Evolutionary conservation across 2,113 vertebrate species (phyloP).

Genomic region (Rhizomys pruinosus): DNA sequence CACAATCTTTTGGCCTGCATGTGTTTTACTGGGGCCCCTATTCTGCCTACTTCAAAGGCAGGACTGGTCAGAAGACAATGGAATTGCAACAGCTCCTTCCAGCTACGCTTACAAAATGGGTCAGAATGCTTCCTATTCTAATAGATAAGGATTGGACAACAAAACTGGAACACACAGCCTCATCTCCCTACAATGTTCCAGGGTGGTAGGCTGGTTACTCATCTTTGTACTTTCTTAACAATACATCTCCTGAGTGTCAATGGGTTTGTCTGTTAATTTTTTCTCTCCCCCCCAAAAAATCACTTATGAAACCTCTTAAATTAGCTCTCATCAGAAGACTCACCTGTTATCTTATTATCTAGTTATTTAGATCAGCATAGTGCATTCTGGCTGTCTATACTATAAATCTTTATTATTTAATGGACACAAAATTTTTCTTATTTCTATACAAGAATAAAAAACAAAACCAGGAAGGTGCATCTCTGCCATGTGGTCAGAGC

Average conservation of each 20-base stretch:
- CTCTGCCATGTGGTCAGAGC: constrained; percentile 48
- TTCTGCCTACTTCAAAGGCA: not conserved
- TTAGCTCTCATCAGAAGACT: not conserved
- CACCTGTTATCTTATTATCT: not conserved
- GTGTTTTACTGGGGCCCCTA: not conserved
- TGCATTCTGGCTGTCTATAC: not conserved
- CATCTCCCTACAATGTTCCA: not conserved
- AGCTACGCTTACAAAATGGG: constrained; percentile 1
- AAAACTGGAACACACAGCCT: not conserved
- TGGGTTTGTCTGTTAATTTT: not conserved
- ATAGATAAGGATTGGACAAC: not conserved
- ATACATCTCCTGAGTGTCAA: not conserved
- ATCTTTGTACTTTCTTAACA: not conserved
- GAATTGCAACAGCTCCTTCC: constrained; percentile 56
- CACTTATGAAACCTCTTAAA: not conserved
- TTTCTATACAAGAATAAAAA: constrained; percentile 17
- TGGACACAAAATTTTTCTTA: not conserved
- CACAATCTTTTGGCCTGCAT: not conserved
- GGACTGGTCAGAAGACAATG: constrained; percentile 14
- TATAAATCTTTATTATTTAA: constrained; percentile 24
- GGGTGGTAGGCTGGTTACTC: not conserved
- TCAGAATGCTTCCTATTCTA: constrained; percentile 46
- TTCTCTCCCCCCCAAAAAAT: not conserved
- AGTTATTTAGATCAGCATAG: not conserved
- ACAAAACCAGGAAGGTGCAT: not conserved